Percentiles rank a stretch among this genome's conserved stretches.
Evolutionary conservation across 2,113 vertebrate genomes (phyloP).

Genomic region (Atrichornis clamosus): DNA sequence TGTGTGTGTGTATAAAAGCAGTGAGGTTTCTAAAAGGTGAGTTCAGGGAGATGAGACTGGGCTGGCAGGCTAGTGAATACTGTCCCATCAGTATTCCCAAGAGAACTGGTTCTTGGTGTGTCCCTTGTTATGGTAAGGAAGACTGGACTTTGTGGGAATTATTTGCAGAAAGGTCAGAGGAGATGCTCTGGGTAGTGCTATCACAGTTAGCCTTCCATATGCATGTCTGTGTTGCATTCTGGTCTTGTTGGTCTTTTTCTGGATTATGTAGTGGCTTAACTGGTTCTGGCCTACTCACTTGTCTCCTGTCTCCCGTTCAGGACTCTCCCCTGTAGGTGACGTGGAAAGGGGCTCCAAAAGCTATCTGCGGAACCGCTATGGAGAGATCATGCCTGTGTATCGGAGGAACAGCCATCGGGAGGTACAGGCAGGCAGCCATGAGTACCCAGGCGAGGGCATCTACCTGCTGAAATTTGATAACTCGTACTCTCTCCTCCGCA

Average conservation of each 20-base stretch:
- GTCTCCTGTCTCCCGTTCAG: conserved; percentile 62
- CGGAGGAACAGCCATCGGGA: conserved; percentile 91
- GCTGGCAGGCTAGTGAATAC: not conserved
- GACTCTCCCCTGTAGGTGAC: conserved; percentile 83
- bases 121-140: not conserved
- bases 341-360: conserved; percentile 90
- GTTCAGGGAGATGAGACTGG: not conserved
- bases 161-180: not conserved
- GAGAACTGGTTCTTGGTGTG: not conserved
- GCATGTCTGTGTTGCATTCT: not conserved
- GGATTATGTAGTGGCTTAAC: not conserved
- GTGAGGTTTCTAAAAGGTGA: not conserved
- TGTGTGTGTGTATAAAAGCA: not conserved
- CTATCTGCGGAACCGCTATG: conserved; percentile 80
- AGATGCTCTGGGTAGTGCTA: not conserved
- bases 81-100: not conserved
- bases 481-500: conserved; percentile 95
- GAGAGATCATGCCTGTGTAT: conserved; percentile 91
- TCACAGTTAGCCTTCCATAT: not conserved
- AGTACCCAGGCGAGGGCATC: conserved; percentile 94
- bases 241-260: not conserved
- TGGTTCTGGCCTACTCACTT: not conserved
- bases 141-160: not conserved
- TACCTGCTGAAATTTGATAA: conserved; percentile 98
- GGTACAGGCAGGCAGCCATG: conserved; percentile 90